Evolutionary conservation across 2,797 vertebrate species (phyloP).

Genomic region (Mormyrus proboscirostris): DNA sequence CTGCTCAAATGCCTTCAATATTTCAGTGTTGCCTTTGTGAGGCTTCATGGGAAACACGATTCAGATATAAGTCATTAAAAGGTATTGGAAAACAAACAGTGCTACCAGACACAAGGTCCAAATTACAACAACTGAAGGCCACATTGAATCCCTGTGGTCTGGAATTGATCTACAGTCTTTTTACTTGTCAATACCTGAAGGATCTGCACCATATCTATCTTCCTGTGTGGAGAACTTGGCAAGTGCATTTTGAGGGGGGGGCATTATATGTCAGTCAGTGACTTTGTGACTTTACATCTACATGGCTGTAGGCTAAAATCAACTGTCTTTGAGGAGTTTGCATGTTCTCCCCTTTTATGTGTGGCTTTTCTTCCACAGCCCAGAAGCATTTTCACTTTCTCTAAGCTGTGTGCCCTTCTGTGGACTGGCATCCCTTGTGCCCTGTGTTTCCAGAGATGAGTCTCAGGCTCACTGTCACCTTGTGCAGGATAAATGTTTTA

Average conservation of each 20-base stretch:
- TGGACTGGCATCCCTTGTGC: neutral
- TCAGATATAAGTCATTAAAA: slow-evolving; percentile 1
- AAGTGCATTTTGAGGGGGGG: neutral
- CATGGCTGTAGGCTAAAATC: neutral
- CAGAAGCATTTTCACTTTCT: neutral
- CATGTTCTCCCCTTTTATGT: neutral
- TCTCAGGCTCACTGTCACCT: neutral
- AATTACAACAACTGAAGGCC: neutral
- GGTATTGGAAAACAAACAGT: neutral
- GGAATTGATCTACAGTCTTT: neutral
- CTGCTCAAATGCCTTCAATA: neutral
- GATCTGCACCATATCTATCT: neutral
- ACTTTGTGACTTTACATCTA: neutral
- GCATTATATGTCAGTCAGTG: neutral
- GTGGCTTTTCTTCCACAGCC: neutral
- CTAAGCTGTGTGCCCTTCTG: neutral
- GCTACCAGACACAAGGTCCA: neutral
- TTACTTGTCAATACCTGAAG: neutral
- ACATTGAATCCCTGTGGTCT: neutral
- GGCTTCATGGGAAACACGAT: neutral
- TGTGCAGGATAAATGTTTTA: neutral
- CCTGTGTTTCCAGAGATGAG: neutral
- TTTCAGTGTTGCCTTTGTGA: neutral
- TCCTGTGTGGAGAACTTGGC: neutral
- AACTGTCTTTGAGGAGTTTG: neutral